Evolutionary conservation across 1,140 invertebrate genomes (phyloP).

Genomic region (Megalonaias nervosa): DNA sequence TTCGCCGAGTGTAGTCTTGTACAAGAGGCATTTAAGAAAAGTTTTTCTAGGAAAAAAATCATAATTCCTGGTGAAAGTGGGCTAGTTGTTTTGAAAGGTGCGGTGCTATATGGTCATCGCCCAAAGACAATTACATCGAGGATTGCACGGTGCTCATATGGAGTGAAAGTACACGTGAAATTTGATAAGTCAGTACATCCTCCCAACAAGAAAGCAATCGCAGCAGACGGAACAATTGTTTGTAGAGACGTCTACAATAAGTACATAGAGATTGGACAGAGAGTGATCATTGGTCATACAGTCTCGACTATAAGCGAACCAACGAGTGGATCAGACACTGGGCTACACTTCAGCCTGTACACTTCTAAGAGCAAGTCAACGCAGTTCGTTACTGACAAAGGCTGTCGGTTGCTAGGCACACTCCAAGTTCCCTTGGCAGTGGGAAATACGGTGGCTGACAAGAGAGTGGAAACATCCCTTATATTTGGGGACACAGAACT

Average conservation of each 20-base stretch:
- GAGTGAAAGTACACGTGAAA: neutral
- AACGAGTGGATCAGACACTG: neutral
- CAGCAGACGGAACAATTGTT: neutral
- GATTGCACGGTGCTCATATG: slow-evolving; percentile 6
- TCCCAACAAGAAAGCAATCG: neutral
- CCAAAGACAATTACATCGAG: slow-evolving; percentile 15
- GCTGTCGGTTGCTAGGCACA: neutral
- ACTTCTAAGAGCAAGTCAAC: neutral
- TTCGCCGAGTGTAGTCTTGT: slow-evolving; percentile 25
- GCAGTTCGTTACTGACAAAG: neutral
- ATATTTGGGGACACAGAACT: neutral
- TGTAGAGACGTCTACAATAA: slow-evolving; percentile 1
- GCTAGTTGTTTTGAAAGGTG: slow-evolving; percentile 22
- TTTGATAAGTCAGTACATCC: neutral
- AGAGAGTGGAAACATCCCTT: neutral
- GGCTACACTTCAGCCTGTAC: neutral
- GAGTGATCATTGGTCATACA: neutral
- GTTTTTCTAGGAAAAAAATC: neutral
- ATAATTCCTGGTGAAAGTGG: slow-evolving; percentile 16
- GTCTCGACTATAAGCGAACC: neutral
- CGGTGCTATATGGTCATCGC: slow-evolving; percentile 13
- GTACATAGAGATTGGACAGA: neutral
- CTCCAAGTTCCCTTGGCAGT: neutral
- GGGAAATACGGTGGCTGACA: neutral
- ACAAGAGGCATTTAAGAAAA: slow-evolving; percentile 8